Base-by-base conservation (phyloP, 1,140 invertebrate genomes). In the Nylanderia fulva region DNA sequence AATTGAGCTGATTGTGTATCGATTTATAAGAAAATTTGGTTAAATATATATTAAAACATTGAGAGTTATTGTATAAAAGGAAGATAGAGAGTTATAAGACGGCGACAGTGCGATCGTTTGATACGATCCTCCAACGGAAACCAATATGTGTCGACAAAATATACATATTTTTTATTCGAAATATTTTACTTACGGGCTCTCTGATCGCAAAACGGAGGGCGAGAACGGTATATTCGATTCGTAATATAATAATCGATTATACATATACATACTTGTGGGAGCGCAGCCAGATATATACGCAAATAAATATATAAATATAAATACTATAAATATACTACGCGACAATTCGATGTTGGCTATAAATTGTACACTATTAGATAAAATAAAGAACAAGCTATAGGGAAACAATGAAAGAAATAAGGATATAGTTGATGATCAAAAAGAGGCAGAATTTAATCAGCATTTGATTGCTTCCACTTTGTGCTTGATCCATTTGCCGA, bases 311-410 rank as follows among this genome's bases (percentile, higher is more conserved):
- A 71, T 52, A 88, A 56, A 87, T 68, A 88, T 60, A 63, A 21
- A 80, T 60, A 83, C 24, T n/a, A 87, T 74, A 75, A 76, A 87
- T 85, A 88, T 76, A 80, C 21, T 74, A 88, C 56, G 61, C 56
- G 48, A 86, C 86, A 88, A 86, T 84, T 91, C 60, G 80, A 85
- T 91, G 90, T 91, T 89, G 88, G 86, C 86, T 89, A 91, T 87
- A 89, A 91, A 90, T 85, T 92, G 87, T 91, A 91, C 79, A 91
- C 90, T 92, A 91, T 86, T 91, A 92, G 86, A 9, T 91, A 88
- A 91, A 72, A 21, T 72, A n/a, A n/a, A n/a, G 61, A 90, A 84
- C 4, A 52, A 64, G 75, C 60, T 36, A 36, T 64, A 77, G 21
- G 13, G 11, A 68, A 48, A 48, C 45, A 48, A 69, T 11, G 52